Conservation (phyloP, 2,113 vertebrate species). For the Osmerus mordax region DNA sequence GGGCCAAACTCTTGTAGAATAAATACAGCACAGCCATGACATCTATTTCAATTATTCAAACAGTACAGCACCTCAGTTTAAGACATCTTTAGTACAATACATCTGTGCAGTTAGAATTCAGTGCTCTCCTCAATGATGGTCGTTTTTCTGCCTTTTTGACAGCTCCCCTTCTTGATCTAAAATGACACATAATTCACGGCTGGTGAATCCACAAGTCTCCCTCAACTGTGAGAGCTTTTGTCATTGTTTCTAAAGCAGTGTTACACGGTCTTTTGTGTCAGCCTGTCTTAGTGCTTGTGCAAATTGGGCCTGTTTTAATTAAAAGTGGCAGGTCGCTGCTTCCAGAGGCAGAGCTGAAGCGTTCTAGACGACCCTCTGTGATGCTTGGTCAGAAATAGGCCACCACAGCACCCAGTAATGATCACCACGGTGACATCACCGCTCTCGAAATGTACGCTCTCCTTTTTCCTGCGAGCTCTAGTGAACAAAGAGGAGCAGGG, state of each 20-base stretch:
- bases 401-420: slow-evolving; percentile 61
- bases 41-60: too few species aligned
- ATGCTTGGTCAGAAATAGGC: slow-evolving; percentile 72
- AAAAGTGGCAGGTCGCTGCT: slow-evolving; percentile 66
- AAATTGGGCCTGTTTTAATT: slow-evolving; percentile 62
- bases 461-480: slow-evolving; percentile 41
- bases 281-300: slow-evolving; percentile 47
- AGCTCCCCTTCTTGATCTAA: not conserved
- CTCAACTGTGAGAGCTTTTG: not conserved
- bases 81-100: too few species aligned
- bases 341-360: slow-evolving; percentile 57
- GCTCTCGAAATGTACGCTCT: slow-evolving; percentile 55
- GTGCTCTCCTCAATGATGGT: too few species aligned
- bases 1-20: too few species aligned
- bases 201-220: not conserved
- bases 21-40: too few species aligned
- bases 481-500: slow-evolving; percentile 72
- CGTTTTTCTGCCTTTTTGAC: too few species aligned
- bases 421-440: slow-evolving; percentile 73
- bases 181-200: not conserved
- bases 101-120: too few species aligned
- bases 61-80: too few species aligned
- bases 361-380: slow-evolving; percentile 60
- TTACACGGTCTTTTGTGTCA: slow-evolving; percentile 20
- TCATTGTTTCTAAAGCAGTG: not conserved